These are phyloP conservation scores for Pachyrhynchus sulphureomaculatus DNA, from an alignment of 1,140 invertebrate genomes.

Conservation along the genomic window DNA sequence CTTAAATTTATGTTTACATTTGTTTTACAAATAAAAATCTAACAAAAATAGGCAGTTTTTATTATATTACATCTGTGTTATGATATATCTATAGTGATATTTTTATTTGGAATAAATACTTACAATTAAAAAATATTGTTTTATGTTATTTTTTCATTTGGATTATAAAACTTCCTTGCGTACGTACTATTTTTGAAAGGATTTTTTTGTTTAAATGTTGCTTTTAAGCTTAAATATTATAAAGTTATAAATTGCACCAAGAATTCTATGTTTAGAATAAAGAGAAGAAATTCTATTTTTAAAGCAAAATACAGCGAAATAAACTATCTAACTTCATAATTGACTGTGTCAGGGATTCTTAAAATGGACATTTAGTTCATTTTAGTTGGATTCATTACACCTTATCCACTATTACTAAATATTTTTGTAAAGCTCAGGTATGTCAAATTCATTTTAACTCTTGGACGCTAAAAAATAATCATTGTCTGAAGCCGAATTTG, in stretches of 20 bases:
- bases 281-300: neutral
- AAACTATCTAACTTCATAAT: conserved; percentile 28
- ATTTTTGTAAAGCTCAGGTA: neutral
- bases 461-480: neutral
- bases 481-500: neutral
- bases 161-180: neutral
- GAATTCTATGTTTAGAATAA: neutral
- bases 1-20: too few species aligned
- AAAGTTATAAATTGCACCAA: conserved; percentile 1
- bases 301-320: conserved; percentile 15
- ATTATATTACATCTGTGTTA: too few species aligned
- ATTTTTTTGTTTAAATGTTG: too few species aligned
- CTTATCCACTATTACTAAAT: neutral
- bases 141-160: neutral
- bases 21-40: too few species aligned
- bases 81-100: too few species aligned
- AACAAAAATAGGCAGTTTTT: too few species aligned
- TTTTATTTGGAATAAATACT: neutral
- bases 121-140: neutral
- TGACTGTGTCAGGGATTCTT: conserved; percentile 30
- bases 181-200: too few species aligned
- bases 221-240: too few species aligned
- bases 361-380: conserved; percentile 1
- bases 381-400: neutral
- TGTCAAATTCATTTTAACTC: conserved; percentile 1